phyloP scores from a whole-genome alignment of 2,797 vertebrate species.

The Coreius guichenoti region DNA sequence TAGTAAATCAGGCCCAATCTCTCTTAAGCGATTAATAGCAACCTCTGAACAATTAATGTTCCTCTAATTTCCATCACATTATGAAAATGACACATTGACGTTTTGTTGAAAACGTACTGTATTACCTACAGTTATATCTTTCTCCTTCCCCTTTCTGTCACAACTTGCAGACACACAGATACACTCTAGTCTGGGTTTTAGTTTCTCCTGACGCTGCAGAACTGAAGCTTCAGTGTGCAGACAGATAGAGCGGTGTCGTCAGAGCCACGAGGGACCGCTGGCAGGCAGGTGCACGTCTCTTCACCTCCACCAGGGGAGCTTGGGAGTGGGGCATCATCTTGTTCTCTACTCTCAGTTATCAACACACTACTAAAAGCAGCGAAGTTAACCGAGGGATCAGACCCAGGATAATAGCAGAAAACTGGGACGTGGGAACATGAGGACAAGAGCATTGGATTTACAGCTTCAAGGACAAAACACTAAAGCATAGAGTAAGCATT shows the following conservation, averaged over 20 bases:
- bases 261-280: conserved; percentile 41
- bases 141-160: conserved; percentile 15
- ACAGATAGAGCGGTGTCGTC: conserved; percentile 41
- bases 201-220: conserved; percentile 71
- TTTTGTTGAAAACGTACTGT: background rate
- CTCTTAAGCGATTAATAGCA: background rate
- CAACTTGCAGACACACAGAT: conserved; percentile 29
- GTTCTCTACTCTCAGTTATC: conserved; percentile 62
- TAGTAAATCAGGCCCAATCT: background rate
- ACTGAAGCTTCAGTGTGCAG: conserved; percentile 62
- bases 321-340: conserved; percentile 48
- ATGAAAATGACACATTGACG: background rate
- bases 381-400: conserved; percentile 64
- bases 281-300: conserved; percentile 42
- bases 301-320: conserved; percentile 50
- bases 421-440: conserved; percentile 21
- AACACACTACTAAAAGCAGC: conserved; percentile 54
- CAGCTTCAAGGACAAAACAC: conserved; percentile 31
- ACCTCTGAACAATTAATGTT: conserved; percentile 10
- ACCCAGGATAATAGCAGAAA: conserved; percentile 24
- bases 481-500: background rate
- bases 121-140: conserved; percentile 13
- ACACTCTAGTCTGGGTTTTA: conserved; percentile 42
- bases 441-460: background rate
- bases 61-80: background rate